Conservation (phyloP, 1,140 invertebrate species). For the Trialeurodes vaporariorum region DNA sequence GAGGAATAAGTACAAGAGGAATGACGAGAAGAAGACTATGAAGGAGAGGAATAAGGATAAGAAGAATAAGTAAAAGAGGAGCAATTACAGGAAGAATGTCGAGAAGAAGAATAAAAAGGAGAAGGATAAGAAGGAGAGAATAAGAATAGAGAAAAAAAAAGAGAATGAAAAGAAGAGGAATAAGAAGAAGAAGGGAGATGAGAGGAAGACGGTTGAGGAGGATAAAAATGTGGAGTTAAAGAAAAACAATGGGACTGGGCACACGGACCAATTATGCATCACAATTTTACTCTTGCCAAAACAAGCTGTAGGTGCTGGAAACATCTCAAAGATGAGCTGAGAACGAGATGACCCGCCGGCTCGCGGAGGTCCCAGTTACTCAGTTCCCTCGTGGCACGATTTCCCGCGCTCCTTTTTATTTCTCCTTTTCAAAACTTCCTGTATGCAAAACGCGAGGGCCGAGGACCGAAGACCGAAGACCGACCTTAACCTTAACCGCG, state of each 20-base stretch:
- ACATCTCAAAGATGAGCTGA: no score
- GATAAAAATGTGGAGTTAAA: no score
- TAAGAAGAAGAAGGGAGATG: neutral
- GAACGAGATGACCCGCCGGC: no score
- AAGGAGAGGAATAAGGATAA: neutral
- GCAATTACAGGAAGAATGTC: neutral
- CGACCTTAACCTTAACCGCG: neutral
- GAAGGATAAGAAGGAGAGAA: neutral
- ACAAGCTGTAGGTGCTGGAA: no score
- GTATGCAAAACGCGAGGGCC: neutral
- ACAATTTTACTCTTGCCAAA: no score
- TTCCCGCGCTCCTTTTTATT: neutral
- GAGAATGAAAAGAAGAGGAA: constrained; percentile 6
- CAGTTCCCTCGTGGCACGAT: no score
- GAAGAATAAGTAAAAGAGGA: constrained; percentile 2
- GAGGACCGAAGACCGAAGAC: no score
- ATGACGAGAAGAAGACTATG: neutral
- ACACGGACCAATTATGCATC: no score
- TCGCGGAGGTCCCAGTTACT: no score
- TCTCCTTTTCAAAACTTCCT: neutral
- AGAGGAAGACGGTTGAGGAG: neutral
- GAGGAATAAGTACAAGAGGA: neutral
- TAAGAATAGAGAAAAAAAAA: neutral
- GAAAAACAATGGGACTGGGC: no score
- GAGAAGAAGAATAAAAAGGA: constrained; percentile 4